phyloP scores from a whole-genome alignment of 2,888 invertebrate genomes.

The Mystacides longicornis region DNA sequence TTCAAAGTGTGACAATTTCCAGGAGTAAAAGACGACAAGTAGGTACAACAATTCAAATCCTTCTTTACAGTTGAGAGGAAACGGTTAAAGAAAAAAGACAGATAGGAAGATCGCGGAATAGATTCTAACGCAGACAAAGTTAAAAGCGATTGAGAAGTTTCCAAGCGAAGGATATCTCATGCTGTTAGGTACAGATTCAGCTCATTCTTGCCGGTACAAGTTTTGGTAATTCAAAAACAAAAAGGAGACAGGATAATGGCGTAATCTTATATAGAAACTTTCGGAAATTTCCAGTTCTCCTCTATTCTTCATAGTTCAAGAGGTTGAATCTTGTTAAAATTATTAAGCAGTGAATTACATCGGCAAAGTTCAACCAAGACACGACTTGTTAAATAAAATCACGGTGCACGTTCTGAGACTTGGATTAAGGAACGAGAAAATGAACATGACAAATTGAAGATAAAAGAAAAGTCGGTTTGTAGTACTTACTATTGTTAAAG shows the following conservation, averaged over 20 bases:
- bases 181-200: neutral
- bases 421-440: too few relatives aligned
- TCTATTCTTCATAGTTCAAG: neutral
- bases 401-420: too few relatives aligned
- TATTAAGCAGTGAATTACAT: neutral
- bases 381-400: neutral
- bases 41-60: neutral
- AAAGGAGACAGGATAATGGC: conserved; percentile 1
- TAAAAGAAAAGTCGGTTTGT: too few relatives aligned
- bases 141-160: conserved; percentile 1
- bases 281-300: neutral
- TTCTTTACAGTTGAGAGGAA: neutral
- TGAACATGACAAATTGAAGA: too few relatives aligned
- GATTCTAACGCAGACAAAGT: neutral
- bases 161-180: neutral
- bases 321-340: neutral
- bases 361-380: neutral
- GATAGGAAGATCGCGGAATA: neutral
- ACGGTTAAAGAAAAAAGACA: neutral
- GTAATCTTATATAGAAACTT: neutral
- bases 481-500: too few relatives aligned
- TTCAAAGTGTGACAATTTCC: too few relatives aligned
- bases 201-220: neutral
- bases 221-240: conserved; percentile 2
- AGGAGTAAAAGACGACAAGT: too few relatives aligned